These are phyloP conservation scores for Rhagoletis zephyria DNA, from an alignment of 1,140 invertebrate species.

Conservation along the genomic window DNA sequence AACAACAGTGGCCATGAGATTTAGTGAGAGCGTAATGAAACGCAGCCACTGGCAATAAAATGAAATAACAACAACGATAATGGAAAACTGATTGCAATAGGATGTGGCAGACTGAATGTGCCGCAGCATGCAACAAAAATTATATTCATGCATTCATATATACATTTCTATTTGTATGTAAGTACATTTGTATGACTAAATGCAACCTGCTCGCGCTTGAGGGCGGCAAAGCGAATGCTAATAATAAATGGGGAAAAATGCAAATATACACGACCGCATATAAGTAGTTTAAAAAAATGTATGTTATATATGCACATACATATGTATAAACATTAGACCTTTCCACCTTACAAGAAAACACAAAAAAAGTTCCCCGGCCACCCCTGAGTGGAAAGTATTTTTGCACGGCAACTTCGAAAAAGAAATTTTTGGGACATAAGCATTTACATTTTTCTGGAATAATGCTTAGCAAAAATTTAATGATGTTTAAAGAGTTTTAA, in stretches of 20 bases:
- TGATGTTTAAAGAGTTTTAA: too few species aligned
- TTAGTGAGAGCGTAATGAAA: constrained; percentile 29
- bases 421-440: too few species aligned
- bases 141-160: too few species aligned
- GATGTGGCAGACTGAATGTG: background rate
- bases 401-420: too few species aligned
- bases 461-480: too few species aligned
- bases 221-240: background rate
- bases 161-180: too few species aligned
- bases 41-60: constrained; percentile 16
- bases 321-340: background rate
- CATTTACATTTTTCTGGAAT: too few species aligned
- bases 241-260: background rate
- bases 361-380: background rate
- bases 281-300: too few species aligned
- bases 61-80: background rate
- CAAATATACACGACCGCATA: background rate
- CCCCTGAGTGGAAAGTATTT: too few species aligned
- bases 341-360: background rate
- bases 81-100: background rate
- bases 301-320: background rate
- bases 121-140: background rate
- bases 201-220: background rate
- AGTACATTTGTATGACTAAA: too few species aligned
- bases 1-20: background rate